These are phyloP conservation scores for Drosophila littoralis DNA, from an alignment of 1,140 invertebrate species.

Conservation along the genomic window DNA sequence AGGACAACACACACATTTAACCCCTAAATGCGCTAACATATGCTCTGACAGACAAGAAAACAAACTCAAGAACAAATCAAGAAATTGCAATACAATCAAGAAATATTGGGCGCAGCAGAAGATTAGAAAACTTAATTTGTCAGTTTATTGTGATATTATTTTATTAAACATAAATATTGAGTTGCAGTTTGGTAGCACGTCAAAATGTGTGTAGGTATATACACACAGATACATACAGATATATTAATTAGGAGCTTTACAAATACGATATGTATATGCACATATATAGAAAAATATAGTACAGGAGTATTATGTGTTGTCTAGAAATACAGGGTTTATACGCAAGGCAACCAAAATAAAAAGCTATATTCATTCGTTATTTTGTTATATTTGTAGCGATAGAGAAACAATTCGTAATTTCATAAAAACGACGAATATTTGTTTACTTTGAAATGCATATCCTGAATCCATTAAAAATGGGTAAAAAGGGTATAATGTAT, in stretches of 20 bases:
- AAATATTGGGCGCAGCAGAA: neutral
- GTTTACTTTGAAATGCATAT: no score
- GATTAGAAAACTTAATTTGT: neutral
- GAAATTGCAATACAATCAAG: neutral
- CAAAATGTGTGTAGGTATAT: neutral
- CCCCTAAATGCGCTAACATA: constrained; percentile 31
- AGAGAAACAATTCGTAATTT: no score
- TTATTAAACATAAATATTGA: neutral
- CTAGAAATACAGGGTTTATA: no score
- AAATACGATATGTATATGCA: neutral
- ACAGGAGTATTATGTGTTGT: no score
- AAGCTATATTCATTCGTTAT: no score
- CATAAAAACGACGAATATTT: no score
- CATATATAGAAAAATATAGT: no score
- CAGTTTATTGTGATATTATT: neutral
- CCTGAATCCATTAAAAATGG: no score
- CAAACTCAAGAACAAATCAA: constrained; percentile 13
- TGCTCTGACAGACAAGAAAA: constrained; percentile 12
- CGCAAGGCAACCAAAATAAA: no score
- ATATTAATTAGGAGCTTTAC: neutral
- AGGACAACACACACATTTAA: constrained; percentile 12
- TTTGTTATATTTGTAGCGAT: no score
- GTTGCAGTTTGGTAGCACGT: no score
- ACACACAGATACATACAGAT: neutral
- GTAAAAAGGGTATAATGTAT: no score